Base-by-base conservation (phyloP, 2,888 invertebrate species). In the Baccha elongata region DNA sequence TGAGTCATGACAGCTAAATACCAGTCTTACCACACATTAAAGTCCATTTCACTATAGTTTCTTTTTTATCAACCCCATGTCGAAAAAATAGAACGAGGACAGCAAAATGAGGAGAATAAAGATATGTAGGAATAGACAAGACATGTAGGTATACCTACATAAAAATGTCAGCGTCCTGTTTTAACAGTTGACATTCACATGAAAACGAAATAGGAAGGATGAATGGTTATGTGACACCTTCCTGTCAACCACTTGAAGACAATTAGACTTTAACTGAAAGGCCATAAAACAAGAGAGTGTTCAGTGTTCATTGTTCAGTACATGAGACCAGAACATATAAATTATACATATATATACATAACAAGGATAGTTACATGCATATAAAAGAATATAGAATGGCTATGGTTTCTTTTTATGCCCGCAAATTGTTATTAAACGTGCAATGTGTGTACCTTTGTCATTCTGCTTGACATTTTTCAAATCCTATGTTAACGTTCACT, bases 211-310 rank as follows among this genome's bases (percentile, higher is more conserved):
- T 15, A 62, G 78, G 37, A 72, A 83, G 72, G 55, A 68, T 83
- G 42, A 65, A 83, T 68, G 72, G 72, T 23, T 76, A 83, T 72
- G 78, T 83, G 83, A 83, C 83, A 83, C 83, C 83, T 83, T 81
- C 72, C 83, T 83, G 72, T 83, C 83, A 83, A 83, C 72, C 78
- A 67, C 76, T 83, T 83, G 78, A 83, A 44, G 83, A 76, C 83
- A 83, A 83, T 83, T 78, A 78, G 46, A 68, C 72, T 68, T 23
- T 72, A 76, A 72, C 53, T 60, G 60, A 79, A 58, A 53, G 52
- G 50, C 62, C 64, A 69, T 73, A 73, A 67, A 73, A 67, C 65
- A 44, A 23, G 5, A n/a, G n/a, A 48, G 44, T 44, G 53, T 52
- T 23, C 21, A 67, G 21, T 58, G 58, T 15, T 37, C 32, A 8